Evolutionary conservation across 2,113 vertebrate species (phyloP).

Genomic region (Panthera tigris): DNA sequence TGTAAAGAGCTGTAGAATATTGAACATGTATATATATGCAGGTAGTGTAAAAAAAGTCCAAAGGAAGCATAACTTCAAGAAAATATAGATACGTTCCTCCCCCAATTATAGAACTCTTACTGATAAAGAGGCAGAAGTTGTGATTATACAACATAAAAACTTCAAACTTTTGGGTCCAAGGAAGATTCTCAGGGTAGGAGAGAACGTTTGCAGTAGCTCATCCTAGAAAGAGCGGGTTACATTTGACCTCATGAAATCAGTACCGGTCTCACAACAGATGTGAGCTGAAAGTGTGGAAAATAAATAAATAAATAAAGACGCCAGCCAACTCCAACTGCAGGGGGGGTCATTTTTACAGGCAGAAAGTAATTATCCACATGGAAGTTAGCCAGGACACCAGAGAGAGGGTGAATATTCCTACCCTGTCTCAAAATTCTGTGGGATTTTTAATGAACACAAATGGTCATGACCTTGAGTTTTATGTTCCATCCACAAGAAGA

Average conservation of each 20-base stretch:
- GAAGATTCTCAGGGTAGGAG: background rate
- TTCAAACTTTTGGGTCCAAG: background rate
- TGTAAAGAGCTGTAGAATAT: background rate
- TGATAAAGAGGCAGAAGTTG: background rate
- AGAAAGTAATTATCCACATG: constrained; percentile 70
- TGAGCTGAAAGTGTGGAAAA: background rate
- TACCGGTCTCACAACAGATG: background rate
- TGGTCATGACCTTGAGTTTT: constrained; percentile 63
- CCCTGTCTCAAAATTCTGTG: constrained; percentile 41
- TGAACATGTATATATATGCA: background rate
- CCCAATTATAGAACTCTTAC: background rate
- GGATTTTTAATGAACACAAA: constrained; percentile 69
- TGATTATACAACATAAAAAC: background rate
- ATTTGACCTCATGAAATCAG: constrained; percentile 29
- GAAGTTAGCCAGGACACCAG: constrained; percentile 56
- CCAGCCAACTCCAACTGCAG: background rate
- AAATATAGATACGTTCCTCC: background rate
- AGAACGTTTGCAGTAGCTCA: background rate
- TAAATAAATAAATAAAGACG: constrained; percentile 39
- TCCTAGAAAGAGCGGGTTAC: background rate
- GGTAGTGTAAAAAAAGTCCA: background rate
- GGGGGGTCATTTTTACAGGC: constrained; percentile 33
- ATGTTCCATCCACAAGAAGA: background rate
- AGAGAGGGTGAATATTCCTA: background rate
- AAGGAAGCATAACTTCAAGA: background rate